These are phyloP conservation scores for Tribolium freemani DNA, from an alignment of 2,888 invertebrate species.

Conservation along the genomic window DNA sequence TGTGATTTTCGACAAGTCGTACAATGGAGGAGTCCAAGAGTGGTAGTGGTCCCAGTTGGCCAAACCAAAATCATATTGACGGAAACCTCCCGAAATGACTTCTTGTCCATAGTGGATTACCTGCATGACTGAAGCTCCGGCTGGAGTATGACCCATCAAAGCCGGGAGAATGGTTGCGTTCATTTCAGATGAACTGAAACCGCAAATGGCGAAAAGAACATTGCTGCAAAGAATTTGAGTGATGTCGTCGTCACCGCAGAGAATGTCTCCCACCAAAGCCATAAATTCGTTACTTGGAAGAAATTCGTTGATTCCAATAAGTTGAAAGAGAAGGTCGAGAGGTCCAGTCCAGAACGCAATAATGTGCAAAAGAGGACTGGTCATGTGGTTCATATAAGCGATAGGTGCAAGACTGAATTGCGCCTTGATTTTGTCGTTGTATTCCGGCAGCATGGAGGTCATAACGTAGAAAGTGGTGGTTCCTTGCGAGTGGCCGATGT, in stretches of 20 bases:
- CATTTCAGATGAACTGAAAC: constrained; percentile 60
- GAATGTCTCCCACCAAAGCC: constrained; percentile 52
- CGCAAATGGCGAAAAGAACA: constrained; percentile 58
- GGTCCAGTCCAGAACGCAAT: constrained; percentile 51
- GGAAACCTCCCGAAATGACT: constrained; percentile 69
- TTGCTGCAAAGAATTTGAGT: constrained; percentile 58
- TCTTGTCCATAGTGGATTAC: constrained; percentile 81
- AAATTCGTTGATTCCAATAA: constrained; percentile 74
- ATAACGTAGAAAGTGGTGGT: constrained; percentile 79
- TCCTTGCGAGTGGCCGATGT: constrained; percentile 87
- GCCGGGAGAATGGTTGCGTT: constrained; percentile 57
- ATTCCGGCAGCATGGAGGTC: constrained; percentile 75
- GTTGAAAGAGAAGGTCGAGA: constrained; percentile 46
- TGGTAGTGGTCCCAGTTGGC: constrained; percentile 17
- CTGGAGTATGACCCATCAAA: constrained; percentile 57
- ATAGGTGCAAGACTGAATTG: constrained; percentile 81
- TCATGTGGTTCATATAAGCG: constrained; percentile 74
- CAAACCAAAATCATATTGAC: constrained; percentile 73
- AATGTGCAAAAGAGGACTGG: constrained; percentile 58
- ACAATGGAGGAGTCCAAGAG: constrained; percentile 6
- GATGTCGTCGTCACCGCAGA: constrained; percentile 42
- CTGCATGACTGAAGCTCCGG: constrained; percentile 73
- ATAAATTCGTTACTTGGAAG: constrained; percentile 73
- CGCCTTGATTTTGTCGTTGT: constrained; percentile 76
- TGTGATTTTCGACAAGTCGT: constrained; percentile 52